Percentiles rank a stretch among this genome's conserved stretches.
phyloP scores from a whole-genome alignment of 2,888 invertebrate genomes.

The Acheta domesticus region DNA sequence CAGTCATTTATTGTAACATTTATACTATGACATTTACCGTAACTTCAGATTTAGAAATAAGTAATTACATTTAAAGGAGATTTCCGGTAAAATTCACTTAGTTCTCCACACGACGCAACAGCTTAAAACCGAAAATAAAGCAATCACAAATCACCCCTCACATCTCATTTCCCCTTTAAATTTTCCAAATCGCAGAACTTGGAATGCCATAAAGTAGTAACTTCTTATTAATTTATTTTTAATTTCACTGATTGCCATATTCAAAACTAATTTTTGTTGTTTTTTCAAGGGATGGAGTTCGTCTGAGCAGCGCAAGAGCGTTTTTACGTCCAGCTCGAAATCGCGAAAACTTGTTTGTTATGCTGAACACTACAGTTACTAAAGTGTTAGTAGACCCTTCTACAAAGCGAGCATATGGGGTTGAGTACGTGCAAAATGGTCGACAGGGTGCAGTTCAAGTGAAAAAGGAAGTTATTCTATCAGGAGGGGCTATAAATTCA shows the following conservation, averaged over 20 bases:
- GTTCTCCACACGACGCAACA: no score
- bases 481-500: not conserved
- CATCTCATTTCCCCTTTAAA: no score
- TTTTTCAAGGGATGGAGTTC: constrained; percentile 54
- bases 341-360: constrained; percentile 59
- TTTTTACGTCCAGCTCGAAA: constrained; percentile 57
- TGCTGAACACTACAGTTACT: constrained; percentile 60
- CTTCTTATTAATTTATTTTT: no score
- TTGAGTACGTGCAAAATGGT: constrained; percentile 51
- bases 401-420: constrained; percentile 55
- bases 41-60: no score
- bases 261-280: not conserved
- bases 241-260: not conserved
- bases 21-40: no score
- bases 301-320: constrained; percentile 59
- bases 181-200: no score
- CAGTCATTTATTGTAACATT: no score
- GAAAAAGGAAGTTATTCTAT: constrained; percentile 41
- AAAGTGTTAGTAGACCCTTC: constrained; percentile 54
- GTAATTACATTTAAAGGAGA: no score
- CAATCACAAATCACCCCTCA: no score
- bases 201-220: no score
- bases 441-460: constrained; percentile 48
- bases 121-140: no score
- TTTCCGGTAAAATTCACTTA: no score